Percentiles rank a stretch among this genome's conserved stretches.
Conservation (phyloP, 2,113 vertebrate genomes). For the Cervus canadensis region DNA sequence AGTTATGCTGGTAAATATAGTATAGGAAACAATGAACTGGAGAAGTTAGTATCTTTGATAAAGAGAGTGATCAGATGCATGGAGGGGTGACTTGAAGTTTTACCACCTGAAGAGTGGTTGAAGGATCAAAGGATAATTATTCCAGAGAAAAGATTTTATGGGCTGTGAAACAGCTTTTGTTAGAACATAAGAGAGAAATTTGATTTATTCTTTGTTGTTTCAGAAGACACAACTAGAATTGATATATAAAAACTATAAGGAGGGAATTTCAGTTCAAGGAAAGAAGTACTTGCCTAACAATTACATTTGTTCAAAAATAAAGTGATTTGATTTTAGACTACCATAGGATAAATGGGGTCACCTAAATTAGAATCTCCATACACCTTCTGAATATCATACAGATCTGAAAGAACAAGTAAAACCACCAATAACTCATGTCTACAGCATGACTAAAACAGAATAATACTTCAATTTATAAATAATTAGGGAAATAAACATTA, state of each 20-base stretch:
- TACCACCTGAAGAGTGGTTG: background rate
- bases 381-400: background rate
- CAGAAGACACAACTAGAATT: background rate
- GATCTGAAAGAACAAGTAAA: background rate
- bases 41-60: background rate
- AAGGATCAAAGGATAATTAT: background rate
- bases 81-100: background rate
- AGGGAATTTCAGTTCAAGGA: background rate
- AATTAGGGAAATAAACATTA: background rate
- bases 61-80: background rate
- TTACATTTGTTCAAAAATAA: background rate
- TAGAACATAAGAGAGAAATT: background rate
- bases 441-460: background rate
- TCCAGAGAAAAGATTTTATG: background rate
- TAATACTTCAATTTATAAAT: background rate
- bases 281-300: background rate
- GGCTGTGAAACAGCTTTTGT: background rate
- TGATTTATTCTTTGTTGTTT: background rate
- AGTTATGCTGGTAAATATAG: background rate
- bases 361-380: background rate
- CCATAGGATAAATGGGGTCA: background rate
- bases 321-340: background rate
- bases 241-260: background rate
- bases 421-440: background rate
- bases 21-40: background rate